phyloP scores from a whole-genome alignment of 2,113 vertebrate species.

The Albula glossodonta region DNA sequence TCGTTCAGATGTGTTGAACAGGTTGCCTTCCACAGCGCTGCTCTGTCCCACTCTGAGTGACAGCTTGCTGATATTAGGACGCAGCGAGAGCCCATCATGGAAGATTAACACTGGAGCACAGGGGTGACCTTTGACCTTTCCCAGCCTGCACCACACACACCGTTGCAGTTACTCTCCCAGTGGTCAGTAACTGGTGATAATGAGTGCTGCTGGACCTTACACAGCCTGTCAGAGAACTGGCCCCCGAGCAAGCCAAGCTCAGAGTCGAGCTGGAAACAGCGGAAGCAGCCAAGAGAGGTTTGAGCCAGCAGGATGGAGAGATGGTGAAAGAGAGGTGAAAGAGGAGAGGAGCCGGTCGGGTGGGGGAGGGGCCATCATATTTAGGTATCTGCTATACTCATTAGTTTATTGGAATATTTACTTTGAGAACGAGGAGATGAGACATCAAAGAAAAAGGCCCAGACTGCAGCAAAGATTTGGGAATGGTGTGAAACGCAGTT shows the following conservation, averaged over 20 bases:
- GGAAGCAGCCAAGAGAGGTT: background rate
- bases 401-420: too few species aligned
- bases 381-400: too few species aligned
- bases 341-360: background rate
- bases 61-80: background rate
- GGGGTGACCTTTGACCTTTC: background rate
- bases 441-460: too few species aligned
- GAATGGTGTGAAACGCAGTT: too few species aligned
- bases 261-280: background rate
- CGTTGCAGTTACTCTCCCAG: background rate
- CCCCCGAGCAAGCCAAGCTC: too few species aligned
- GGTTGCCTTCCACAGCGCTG: background rate
- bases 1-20: too few species aligned
- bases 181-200: background rate
- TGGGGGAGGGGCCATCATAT: background rate
- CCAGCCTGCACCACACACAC: background rate
- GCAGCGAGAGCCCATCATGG: too few species aligned
- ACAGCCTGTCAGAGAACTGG: too few species aligned
- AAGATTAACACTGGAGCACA: too few species aligned
- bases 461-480: too few species aligned
- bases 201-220: background rate
- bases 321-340: background rate
- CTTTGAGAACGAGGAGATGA: too few species aligned
- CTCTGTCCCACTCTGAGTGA: background rate
- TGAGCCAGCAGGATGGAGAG: background rate